Conservation (phyloP, 2,797 vertebrate species). For the Enteromius trimaculatus region DNA sequence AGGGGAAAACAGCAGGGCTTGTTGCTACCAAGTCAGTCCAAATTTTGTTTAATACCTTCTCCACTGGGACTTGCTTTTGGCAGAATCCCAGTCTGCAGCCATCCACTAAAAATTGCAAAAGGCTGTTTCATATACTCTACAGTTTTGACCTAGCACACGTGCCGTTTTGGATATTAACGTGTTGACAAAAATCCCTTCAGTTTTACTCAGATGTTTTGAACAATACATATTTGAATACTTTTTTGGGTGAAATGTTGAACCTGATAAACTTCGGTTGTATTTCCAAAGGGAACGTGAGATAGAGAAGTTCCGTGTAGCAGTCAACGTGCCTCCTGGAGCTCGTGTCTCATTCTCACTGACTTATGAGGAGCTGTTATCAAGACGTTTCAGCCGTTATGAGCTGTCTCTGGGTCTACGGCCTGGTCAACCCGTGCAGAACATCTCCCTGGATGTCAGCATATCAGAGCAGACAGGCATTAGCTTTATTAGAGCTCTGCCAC, state of each 20-base stretch:
- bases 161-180: background rate
- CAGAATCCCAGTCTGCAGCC: constrained; percentile 38
- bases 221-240: background rate
- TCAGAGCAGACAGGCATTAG: constrained; percentile 80
- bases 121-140: constrained; percentile 12
- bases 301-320: constrained; percentile 84
- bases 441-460: constrained; percentile 81
- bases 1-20: constrained; percentile 84
- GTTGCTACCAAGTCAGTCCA: constrained; percentile 83
- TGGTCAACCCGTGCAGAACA: constrained; percentile 78
- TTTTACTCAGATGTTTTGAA: background rate
- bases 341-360: constrained; percentile 77
- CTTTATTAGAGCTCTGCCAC: constrained; percentile 78
- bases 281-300: constrained; percentile 79
- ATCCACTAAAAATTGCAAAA: constrained; percentile 29
- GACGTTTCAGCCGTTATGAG: constrained; percentile 81
- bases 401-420: constrained; percentile 79
- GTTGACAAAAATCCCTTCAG: background rate
- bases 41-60: constrained; percentile 49
- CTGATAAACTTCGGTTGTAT: background rate
- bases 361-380: constrained; percentile 82
- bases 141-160: constrained; percentile 16
- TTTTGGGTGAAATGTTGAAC: background rate
- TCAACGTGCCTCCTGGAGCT: constrained; percentile 78
- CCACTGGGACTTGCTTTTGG: constrained; percentile 45